Percentiles rank a stretch among this genome's conserved stretches.
Conservation (phyloP, 2,797 vertebrate genomes). For the Rousettus madagascariensis region DNA sequence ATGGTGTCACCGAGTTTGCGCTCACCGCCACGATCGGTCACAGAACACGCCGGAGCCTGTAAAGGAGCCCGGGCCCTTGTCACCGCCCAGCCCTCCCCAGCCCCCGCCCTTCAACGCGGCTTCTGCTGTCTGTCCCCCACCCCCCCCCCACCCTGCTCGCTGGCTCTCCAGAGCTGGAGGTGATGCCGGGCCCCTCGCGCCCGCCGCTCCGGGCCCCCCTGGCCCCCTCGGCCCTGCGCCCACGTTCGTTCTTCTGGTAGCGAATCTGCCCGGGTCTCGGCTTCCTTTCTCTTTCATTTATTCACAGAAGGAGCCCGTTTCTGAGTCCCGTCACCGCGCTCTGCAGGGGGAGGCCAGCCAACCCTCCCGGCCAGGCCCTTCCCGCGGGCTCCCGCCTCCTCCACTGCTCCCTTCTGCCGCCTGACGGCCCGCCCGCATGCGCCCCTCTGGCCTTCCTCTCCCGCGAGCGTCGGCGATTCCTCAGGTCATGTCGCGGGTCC, state of each 20-base stretch:
- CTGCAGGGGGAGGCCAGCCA: not conserved
- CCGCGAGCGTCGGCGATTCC: no score
- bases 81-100: not conserved
- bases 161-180: no score
- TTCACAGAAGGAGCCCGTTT: not conserved
- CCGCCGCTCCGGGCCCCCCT: no score
- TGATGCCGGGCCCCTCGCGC: not conserved
- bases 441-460: no score
- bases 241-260: rapidly evolving
- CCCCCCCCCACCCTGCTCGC: no score
- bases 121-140: not conserved
- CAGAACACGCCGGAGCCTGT: rapidly evolving
- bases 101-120: not conserved
- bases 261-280: not conserved
- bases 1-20: not conserved
- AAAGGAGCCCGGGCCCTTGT: not conserved
- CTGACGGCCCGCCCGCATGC: no score
- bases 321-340: not conserved
- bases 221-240: not conserved
- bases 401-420: no score
- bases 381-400: no score
- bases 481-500: not conserved
- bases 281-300: not conserved
- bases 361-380: no score
- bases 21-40: rapidly evolving